Evolutionary conservation across 2,797 vertebrate species (phyloP).

Genomic region (Dipus sagitta): DNA sequence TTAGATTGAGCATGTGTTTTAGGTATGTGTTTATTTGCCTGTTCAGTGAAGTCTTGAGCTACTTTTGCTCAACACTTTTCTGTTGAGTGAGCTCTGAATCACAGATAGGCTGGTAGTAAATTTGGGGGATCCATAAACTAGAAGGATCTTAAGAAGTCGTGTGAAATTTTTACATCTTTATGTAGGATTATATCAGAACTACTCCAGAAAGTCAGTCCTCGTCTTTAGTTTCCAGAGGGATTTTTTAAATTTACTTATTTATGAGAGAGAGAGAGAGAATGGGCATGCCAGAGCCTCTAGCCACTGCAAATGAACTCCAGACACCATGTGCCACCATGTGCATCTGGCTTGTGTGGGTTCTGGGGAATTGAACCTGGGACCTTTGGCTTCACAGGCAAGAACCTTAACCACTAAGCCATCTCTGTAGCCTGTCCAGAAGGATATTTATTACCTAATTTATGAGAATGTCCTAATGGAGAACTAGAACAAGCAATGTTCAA

Average conservation of each 20-base stretch:
- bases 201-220: neutral
- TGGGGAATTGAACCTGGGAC: too few relatives aligned
- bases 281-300: too few relatives aligned
- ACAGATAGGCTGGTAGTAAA: neutral
- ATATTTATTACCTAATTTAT: neutral
- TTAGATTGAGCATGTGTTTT: neutral
- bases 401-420: too few relatives aligned
- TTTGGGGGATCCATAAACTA: neutral
- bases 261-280: too few relatives aligned
- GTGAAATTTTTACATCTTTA: neutral
- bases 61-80: neutral
- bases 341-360: too few relatives aligned
- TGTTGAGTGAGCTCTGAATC: neutral
- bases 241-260: too few relatives aligned
- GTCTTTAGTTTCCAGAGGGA: slow-evolving; percentile 41
- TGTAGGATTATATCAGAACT: neutral
- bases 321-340: too few relatives aligned
- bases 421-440: neutral
- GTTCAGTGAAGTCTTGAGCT: slow-evolving; percentile 22
- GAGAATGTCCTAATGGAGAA: neutral
- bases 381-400: too few relatives aligned
- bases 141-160: neutral
- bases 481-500: neutral
- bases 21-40: neutral
- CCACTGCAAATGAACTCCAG: too few relatives aligned